Evolutionary conservation across 2,113 vertebrate species (phyloP).

Genomic region (Aptenodytes patagonicus): DNA sequence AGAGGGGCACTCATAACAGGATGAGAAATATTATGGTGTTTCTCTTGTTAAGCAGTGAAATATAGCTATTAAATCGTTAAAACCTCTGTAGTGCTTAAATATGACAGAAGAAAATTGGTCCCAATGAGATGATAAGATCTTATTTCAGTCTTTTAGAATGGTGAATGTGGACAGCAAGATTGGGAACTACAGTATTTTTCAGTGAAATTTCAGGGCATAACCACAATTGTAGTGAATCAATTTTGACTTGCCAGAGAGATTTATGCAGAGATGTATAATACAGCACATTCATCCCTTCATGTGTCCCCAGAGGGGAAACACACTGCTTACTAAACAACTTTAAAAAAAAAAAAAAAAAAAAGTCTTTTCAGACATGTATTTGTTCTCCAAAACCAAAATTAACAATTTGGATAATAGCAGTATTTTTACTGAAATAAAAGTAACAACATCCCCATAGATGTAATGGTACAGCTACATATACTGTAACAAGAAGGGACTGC

Average conservation of each 20-base stretch:
- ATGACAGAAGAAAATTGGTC: constrained; percentile 50
- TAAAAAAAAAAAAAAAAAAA: background rate
- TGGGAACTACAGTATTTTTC: background rate
- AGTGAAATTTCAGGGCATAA: constrained; percentile 11
- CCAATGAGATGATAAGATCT: constrained; percentile 47
- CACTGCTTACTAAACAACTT: background rate
- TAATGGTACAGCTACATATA: background rate
- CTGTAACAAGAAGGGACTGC: accelerated
- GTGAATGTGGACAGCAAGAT: constrained; percentile 21
- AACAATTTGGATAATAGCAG: background rate
- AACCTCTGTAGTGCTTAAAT: constrained; percentile 48
- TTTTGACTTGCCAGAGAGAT: constrained; percentile 43
- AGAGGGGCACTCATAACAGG: constrained; percentile 22
- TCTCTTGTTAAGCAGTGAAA: constrained; percentile 61
- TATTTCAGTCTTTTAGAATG: constrained; percentile 14
- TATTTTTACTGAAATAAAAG: background rate
- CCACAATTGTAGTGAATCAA: constrained; percentile 8
- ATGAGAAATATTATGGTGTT: constrained; percentile 37
- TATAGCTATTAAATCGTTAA: constrained; percentile 57
- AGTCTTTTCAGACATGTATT: background rate
- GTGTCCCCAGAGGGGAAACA: background rate
- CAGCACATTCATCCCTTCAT: background rate
- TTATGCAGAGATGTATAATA: background rate
- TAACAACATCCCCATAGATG: background rate
- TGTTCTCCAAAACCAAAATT: background rate